Conservation (phyloP, 2,113 vertebrate species). For the Leuciscus idus region DNA sequence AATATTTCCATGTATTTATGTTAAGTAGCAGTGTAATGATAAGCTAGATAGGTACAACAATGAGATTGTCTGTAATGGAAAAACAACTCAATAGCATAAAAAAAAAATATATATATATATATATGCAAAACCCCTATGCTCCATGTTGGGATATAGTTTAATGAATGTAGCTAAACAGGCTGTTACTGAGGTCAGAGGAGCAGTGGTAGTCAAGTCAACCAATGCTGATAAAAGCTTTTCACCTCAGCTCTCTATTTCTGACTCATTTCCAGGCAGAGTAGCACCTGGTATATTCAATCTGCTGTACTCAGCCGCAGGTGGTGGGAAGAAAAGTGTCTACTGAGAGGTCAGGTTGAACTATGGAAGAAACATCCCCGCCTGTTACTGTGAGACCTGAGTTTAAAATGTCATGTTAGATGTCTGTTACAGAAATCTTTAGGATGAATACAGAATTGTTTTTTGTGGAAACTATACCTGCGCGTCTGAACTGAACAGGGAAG, state of each 20-base stretch:
- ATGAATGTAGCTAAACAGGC: neutral
- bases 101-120: too few species aligned
- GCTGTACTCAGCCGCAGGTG: neutral
- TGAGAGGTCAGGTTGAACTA: conserved; percentile 52
- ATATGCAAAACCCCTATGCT: neutral
- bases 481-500: neutral
- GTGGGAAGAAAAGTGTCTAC: conserved; percentile 8
- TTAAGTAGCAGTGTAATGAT: neutral
- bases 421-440: neutral
- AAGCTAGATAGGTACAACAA: neutral
- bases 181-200: neutral
- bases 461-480: neutral
- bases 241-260: neutral
- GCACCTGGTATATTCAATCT: conserved; percentile 4
- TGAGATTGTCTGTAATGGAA: neutral
- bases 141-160: neutral
- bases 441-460: neutral
- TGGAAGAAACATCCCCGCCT: conserved; percentile 2
- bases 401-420: neutral
- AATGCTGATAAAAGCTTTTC: conserved; percentile 17
- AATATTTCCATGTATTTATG: neutral
- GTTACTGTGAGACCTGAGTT: conserved; percentile 23
- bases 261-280: neutral
- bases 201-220: neutral
- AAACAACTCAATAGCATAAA: neutral